Conservation (phyloP, 2,113 vertebrate species). For the Butorides virescens region DNA sequence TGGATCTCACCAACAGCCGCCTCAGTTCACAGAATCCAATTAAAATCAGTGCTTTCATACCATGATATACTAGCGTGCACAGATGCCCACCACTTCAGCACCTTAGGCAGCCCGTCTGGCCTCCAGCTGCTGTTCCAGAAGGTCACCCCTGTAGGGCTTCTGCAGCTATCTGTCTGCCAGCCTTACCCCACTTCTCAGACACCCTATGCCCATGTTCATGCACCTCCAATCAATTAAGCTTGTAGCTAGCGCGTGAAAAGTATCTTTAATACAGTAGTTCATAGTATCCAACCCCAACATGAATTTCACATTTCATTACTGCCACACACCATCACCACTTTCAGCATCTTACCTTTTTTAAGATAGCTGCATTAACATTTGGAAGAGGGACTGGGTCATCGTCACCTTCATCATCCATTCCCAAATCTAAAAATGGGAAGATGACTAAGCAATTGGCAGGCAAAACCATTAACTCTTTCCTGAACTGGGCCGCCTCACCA, state of each 20-base stretch:
- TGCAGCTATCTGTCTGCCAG: background rate
- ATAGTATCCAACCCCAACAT: background rate
- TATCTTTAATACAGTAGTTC: background rate
- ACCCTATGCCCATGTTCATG: accelerated
- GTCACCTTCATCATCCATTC: constrained; percentile 99
- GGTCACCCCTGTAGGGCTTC: background rate
- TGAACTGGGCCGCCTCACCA: background rate
- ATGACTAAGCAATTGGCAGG: background rate
- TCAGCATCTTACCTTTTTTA: constrained; percentile 89
- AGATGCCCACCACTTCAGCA: background rate
- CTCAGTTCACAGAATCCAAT: background rate
- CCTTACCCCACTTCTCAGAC: background rate
- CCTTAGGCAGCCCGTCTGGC: background rate
- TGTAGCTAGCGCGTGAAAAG: background rate
- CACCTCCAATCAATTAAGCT: background rate
- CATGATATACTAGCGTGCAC: background rate
- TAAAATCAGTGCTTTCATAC: background rate
- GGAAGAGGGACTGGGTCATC: constrained; percentile 98
- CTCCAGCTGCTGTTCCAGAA: background rate
- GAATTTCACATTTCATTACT: background rate
- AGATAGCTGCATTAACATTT: constrained; percentile 97
- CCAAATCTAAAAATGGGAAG: constrained; percentile 84
- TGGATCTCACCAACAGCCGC: background rate
- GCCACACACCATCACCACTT: background rate
- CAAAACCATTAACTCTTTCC: background rate